A percentile compares a stretch with the other conserved stretches of the same genome.
phyloP scores from a whole-genome alignment of 2,888 invertebrate genomes.

The Drosophila austrosaltans region DNA sequence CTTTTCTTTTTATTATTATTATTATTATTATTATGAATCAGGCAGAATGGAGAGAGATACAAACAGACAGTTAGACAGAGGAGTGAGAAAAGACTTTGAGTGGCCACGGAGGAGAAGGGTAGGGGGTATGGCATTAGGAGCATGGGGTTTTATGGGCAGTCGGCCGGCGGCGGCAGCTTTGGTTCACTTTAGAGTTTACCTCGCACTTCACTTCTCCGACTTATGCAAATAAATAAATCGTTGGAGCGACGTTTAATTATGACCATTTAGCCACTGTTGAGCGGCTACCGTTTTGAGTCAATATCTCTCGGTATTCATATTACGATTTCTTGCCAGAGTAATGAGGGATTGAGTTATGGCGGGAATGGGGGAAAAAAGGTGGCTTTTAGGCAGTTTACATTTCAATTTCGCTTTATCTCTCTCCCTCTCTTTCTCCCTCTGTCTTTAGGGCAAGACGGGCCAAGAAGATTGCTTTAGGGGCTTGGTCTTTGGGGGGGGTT shows the following conservation, averaged over 20 bases:
- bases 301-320: slow-evolving; percentile 33
- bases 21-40: not conserved
- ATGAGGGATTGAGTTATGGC: not conserved
- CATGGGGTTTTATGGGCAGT: not conserved
- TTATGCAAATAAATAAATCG: slow-evolving; percentile 70
- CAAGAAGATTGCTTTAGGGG: slow-evolving; percentile 1
- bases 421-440: not conserved
- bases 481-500: slow-evolving; percentile 9
- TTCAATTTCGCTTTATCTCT: not conserved
- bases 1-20: too few relatives aligned
- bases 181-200: slow-evolving; percentile 15
- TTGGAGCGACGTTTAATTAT: slow-evolving; percentile 70
- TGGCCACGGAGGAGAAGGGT: not conserved
- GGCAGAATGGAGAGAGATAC: not conserved
- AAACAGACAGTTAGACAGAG: not conserved
- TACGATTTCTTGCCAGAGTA: not conserved
- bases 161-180: not conserved
- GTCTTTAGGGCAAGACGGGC: slow-evolving; percentile 2
- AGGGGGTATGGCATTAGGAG: not conserved
- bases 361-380: not conserved
- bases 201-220: slow-evolving; percentile 51
- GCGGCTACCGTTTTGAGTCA: slow-evolving; percentile 78
- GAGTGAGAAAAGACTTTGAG: slow-evolving; percentile 6
- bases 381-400: slow-evolving; percentile 18
- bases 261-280: slow-evolving; percentile 80